Percentiles rank a stretch among this genome's conserved stretches.
Conservation (phyloP, 2,113 vertebrate genomes). For the Amazona vittata region DNA sequence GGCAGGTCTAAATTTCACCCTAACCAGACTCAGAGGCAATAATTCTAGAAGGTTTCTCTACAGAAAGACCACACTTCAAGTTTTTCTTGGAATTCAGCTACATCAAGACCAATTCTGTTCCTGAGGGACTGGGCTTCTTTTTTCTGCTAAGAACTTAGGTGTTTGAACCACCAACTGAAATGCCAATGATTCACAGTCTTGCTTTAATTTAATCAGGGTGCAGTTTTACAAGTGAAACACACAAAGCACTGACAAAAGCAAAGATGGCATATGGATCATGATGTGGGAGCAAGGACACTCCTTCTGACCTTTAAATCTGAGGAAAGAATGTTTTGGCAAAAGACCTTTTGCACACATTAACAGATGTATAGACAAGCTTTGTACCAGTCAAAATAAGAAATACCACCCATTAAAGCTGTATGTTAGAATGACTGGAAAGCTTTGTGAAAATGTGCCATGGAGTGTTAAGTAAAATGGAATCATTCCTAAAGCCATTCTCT, state of each 20-base stretch:
- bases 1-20: neutral
- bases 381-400: slow-evolving; percentile 65
- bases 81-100: slow-evolving; percentile 53
- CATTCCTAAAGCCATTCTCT: neutral
- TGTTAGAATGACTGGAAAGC: neutral
- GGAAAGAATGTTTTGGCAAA: neutral
- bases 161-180: neutral
- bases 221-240: neutral
- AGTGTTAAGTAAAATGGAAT: neutral
- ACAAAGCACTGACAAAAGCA: neutral
- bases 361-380: neutral
- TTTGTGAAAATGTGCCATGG: neutral
- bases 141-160: neutral
- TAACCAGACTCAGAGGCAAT: neutral
- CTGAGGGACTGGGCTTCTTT: neutral
- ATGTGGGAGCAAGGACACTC: neutral
- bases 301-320: neutral
- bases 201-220: neutral
- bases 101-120: neutral
- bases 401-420: slow-evolving; percentile 32
- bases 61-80: neutral
- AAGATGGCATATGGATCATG: neutral
- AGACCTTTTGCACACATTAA: neutral
- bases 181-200: neutral
- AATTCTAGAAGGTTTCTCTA: neutral